Evolutionary conservation across 2,113 vertebrate genomes (phyloP).

Genomic region (Grus americana): DNA sequence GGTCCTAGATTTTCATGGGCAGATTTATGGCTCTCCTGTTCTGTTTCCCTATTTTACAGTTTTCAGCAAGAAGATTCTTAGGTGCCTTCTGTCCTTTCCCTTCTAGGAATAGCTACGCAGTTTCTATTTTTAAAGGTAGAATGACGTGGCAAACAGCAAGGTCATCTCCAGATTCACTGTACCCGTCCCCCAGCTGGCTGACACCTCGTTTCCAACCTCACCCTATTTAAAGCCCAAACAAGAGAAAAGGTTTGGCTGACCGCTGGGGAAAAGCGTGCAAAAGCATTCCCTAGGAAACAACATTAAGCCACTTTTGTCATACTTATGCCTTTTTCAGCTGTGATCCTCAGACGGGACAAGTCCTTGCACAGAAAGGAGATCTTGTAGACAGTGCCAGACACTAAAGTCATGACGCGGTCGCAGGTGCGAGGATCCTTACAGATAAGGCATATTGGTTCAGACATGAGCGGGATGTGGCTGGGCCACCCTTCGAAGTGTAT

Average conservation of each 20-base stretch:
- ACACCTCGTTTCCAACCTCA: neutral
- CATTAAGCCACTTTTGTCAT: neutral
- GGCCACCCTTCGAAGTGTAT: constrained; percentile 68
- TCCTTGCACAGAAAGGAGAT: constrained; percentile 88
- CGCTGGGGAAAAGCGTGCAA: neutral
- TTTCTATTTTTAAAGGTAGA: neutral
- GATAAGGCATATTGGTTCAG: constrained; percentile 79
- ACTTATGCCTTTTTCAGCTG: constrained; percentile 82
- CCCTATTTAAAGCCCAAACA: neutral
- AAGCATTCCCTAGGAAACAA: neutral
- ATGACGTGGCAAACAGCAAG: neutral
- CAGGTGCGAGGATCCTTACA: constrained; percentile 75
- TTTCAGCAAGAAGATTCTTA: neutral
- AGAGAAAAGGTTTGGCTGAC: neutral
- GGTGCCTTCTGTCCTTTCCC: neutral
- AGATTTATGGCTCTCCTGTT: neutral
- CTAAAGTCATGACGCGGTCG: constrained; percentile 72
- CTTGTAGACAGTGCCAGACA: constrained; percentile 63
- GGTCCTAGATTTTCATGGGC: neutral
- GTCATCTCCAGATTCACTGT: neutral
- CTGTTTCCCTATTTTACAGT: neutral
- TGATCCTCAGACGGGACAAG: constrained; percentile 77
- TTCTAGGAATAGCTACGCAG: accelerated
- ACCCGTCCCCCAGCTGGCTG: neutral
- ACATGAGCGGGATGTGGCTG: neutral